These are phyloP conservation scores for Dusona sp. DNA, from an alignment of 2,888 invertebrate species.

Conservation along the genomic window DNA sequence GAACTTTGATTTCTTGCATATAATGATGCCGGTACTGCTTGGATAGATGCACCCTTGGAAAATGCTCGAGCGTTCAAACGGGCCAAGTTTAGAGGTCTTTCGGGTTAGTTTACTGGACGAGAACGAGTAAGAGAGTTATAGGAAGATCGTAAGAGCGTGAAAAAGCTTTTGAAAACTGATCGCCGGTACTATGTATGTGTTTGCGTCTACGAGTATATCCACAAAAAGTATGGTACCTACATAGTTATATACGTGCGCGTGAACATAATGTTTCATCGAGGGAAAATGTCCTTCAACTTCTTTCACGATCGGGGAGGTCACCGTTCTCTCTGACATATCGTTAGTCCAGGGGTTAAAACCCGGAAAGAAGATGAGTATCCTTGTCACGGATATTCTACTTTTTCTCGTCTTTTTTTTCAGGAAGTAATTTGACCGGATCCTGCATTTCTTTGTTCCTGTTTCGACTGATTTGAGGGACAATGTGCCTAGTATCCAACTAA, in stretches of 20 bases:
- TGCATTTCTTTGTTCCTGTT: not conserved
- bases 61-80: constrained; percentile 31
- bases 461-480: constrained; percentile 1
- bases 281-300: constrained; percentile 37
- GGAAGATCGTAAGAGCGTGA: constrained; percentile 45
- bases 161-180: constrained; percentile 57
- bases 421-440: not conserved
- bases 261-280: constrained; percentile 6
- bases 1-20: constrained; percentile 64
- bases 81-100: constrained; percentile 46
- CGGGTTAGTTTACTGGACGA: constrained; percentile 23
- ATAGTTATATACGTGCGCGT: not conserved
- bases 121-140: constrained; percentile 27
- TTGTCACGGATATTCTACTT: constrained; percentile 3
- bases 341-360: constrained; percentile 30
- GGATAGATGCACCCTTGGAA: constrained; percentile 31
- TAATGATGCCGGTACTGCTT: constrained; percentile 46
- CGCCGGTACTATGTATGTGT: constrained; percentile 11
- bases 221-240: not conserved
- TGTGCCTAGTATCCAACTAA: not conserved
- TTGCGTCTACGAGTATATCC: not conserved
- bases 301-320: constrained; percentile 12
- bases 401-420: not conserved
- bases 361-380: not conserved
- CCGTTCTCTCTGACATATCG: constrained; percentile 11